Conservation (phyloP, 2,888 invertebrate species). For the Acleris cristana region DNA sequence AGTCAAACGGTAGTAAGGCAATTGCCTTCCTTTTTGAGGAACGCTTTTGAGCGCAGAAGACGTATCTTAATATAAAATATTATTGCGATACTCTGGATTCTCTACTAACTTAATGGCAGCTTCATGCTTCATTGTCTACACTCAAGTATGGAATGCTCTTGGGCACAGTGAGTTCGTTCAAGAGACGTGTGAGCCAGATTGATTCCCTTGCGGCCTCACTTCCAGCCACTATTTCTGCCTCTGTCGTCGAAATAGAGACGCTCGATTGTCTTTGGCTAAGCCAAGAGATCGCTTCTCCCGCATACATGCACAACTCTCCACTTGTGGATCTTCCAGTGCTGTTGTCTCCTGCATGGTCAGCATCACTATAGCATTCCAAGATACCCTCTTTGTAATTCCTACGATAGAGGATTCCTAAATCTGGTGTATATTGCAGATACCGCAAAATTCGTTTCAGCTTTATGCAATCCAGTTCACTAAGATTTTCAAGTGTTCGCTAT, state of each 20-base stretch:
- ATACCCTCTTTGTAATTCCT: background rate
- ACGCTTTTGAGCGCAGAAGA: too few species aligned
- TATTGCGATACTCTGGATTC: background rate
- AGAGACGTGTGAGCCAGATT: background rate
- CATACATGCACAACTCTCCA: background rate
- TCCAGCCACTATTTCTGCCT: background rate
- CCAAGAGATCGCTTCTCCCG: conserved; percentile 2
- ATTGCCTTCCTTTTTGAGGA: too few species aligned
- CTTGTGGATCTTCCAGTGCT: background rate
- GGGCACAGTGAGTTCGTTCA: too few species aligned
- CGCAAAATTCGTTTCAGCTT: too few species aligned
- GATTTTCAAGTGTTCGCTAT: too few species aligned
- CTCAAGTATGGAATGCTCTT: background rate
- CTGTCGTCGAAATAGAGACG: background rate
- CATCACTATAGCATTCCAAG: conserved; percentile 4
- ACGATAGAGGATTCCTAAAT: too few species aligned
- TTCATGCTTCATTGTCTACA: conserved; percentile 6
- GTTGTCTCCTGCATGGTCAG: background rate
- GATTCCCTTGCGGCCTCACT: too few species aligned
- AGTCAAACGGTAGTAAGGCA: too few species aligned
- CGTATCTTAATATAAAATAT: too few species aligned
- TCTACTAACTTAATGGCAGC: conserved; percentile 1
- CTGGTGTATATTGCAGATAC: too few species aligned
- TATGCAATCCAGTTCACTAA: too few species aligned
- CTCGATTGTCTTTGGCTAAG: conserved; percentile 1